These are phyloP conservation scores for Pangasius djambal DNA, from an alignment of 2,797 vertebrate species.

Conservation along the genomic window DNA sequence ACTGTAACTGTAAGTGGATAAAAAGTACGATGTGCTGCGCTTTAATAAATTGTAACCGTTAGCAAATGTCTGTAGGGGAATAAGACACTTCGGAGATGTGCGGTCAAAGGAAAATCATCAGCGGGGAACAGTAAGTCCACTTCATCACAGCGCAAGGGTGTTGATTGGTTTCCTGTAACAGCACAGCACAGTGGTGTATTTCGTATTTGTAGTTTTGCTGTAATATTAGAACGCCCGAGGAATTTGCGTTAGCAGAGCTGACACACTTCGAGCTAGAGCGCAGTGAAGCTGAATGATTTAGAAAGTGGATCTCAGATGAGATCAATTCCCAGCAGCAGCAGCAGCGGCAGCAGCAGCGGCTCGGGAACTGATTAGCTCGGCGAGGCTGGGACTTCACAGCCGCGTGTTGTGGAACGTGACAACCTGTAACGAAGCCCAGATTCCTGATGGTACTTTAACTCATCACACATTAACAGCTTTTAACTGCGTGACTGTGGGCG, in stretches of 20 bases:
- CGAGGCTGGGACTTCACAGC: background rate
- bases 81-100: background rate
- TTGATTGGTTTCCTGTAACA: background rate
- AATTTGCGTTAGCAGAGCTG: background rate
- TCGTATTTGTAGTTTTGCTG: too few species aligned
- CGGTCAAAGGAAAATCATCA: too few species aligned
- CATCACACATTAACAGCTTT: constrained; percentile 2
- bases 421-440: background rate
- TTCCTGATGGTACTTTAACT: background rate
- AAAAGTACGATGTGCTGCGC: background rate
- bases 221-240: background rate
- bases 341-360: too few species aligned
- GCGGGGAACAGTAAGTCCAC: background rate
- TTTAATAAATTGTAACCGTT: background rate
- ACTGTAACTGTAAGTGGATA: background rate
- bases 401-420: background rate
- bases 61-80: background rate
- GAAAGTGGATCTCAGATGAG: background rate
- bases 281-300: background rate
- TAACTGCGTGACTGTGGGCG: background rate
- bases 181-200: background rate
- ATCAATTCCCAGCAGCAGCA: background rate
- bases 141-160: background rate
- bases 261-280: background rate
- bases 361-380: background rate